Evolutionary conservation across 2,797 vertebrate species (phyloP), one percentile per base, ranked within the genome.

Genomic region (Hydrophis major): DNA sequence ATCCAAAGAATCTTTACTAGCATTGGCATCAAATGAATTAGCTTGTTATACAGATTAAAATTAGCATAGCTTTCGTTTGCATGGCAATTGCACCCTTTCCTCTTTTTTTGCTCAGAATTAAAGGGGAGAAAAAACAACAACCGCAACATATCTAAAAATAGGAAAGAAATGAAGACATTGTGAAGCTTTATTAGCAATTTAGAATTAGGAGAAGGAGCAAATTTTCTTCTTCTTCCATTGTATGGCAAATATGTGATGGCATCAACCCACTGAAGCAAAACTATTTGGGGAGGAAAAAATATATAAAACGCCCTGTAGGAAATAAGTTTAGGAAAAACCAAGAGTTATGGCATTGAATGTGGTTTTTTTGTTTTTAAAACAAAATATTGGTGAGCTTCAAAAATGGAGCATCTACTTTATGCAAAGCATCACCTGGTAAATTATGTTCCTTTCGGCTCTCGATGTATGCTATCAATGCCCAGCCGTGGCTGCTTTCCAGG

Each of bases 21-120:
- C 89, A 94, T 92, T 95, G 93, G 90, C 13, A 89, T 90, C 50
- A 94, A 74, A 94, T 56, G 37, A 95, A 93, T 94, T 91, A 91
- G 86, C 56, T 89, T 90, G 95, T 92, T 93, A 93, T 53, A 93
- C 83, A 91, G 91, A 94, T 94, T 93, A 91, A 92, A 74, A 86
- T 95, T 47, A 78, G 61, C 89, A 55, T 53, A 90, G 93, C 92
- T 42, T 89, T 28, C 37, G 55, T 57, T 93, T 91, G 83, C 88
- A n/a, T 6, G 90, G 12, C 57, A 61, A 92, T 93, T 92, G 56
- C 86, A 91, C 57, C 63, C 14, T 63, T 55, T 56, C 20, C 22
- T 2, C 47, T 92, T 50, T 0, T 0, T 90, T 32, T 78, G 63
- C 28, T 78, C 32, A 87, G 56, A 32, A 25, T 89, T 6, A 69